A percentile compares a stretch with the other conserved stretches of the same genome.
phyloP scores from a whole-genome alignment of 1,140 invertebrate species.

The Drosophila virilis region DNA sequence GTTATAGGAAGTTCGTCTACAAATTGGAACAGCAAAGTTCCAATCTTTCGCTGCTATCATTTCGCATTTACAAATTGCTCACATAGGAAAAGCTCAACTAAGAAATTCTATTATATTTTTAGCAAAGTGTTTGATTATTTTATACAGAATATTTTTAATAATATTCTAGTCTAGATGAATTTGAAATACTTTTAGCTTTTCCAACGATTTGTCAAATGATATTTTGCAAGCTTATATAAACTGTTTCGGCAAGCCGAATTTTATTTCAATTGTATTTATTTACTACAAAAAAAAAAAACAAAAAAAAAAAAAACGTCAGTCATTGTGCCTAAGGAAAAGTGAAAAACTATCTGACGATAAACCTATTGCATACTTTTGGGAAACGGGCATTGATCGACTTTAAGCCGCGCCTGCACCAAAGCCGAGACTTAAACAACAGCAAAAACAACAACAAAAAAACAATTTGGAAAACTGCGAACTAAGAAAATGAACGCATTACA shows the following conservation, averaged over 20 bases:
- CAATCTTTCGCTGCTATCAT: neutral
- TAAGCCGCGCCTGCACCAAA: constrained; percentile 28
- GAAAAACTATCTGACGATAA: constrained; percentile 60
- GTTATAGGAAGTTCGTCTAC: neutral
- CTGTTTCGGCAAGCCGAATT: constrained; percentile 6
- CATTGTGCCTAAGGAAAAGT: constrained; percentile 66
- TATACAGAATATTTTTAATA: too few relatives aligned
- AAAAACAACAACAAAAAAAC: constrained; percentile 19
- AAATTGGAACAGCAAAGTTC: neutral
- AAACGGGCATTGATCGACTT: constrained; percentile 23
- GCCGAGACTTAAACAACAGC: constrained; percentile 35
- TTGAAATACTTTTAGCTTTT: neutral
- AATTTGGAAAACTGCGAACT: neutral
- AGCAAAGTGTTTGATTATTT: too few relatives aligned
- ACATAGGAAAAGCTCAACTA: neutral
- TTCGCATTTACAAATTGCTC: constrained; percentile 1
- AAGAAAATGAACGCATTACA: neutral
- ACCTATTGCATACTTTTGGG: constrained; percentile 36
- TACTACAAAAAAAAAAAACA: neutral
- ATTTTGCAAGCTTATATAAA: constrained; percentile 16
- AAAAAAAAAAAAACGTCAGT: constrained; percentile 54
- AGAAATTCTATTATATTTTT: too few relatives aligned
- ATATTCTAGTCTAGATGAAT: neutral
- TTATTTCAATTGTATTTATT: neutral
- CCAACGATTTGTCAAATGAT: neutral